These are phyloP conservation scores for Geopemphigus sp. DNA, from an alignment of 1,140 invertebrate species.

Conservation along the genomic window DNA sequence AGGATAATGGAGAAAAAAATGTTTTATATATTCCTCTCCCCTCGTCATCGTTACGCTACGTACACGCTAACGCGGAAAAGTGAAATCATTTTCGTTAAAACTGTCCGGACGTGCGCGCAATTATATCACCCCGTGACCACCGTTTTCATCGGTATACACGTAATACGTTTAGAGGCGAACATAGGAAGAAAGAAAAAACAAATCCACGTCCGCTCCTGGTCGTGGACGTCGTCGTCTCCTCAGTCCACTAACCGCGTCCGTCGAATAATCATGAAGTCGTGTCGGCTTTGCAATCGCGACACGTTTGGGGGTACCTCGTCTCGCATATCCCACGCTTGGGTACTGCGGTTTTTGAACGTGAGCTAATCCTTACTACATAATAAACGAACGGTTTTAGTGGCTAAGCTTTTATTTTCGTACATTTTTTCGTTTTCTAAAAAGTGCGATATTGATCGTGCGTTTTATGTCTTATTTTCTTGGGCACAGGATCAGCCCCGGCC, in stretches of 20 bases:
- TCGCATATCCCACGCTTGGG: slow-evolving; percentile 34
- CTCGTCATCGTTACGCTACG: no score
- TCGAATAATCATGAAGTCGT: slow-evolving; percentile 8
- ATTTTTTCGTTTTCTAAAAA: no score
- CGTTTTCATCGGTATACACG: neutral
- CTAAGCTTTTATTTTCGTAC: no score
- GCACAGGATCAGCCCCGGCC: slow-evolving; percentile 77
- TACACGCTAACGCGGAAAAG: slow-evolving; percentile 22
- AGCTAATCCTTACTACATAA: neutral
- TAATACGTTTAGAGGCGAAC: no score
- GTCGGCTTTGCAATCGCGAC: slow-evolving; percentile 12
- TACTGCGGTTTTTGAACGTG: slow-evolving; percentile 26
- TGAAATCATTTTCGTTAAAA: slow-evolving; percentile 33
- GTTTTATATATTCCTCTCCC: no score
- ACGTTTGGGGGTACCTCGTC: neutral
- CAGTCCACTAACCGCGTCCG: neutral
- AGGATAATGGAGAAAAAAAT: no score
- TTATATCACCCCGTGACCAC: neutral
- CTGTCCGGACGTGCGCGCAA: slow-evolving; percentile 14
- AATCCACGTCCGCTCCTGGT: no score
- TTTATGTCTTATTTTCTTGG: slow-evolving; percentile 12
- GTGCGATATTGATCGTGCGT: neutral
- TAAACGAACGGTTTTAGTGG: no score
- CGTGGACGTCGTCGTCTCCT: no score
- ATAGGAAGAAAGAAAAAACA: no score